These are phyloP conservation scores for Scaptomyza cyrtandrae DNA, from an alignment of 2,888 invertebrate genomes.

Conservation along the genomic window DNA sequence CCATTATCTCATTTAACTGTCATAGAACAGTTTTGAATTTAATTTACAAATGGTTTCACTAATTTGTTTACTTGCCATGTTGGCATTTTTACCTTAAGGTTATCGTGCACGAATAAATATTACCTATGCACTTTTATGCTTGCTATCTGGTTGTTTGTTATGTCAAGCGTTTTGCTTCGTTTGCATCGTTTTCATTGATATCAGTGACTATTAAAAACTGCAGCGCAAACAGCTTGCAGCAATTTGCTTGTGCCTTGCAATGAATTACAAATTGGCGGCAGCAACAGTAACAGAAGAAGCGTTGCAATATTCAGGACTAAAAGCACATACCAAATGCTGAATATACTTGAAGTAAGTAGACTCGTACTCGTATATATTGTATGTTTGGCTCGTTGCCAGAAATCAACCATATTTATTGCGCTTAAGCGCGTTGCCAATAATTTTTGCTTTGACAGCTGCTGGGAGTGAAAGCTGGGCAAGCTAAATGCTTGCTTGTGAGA, in stretches of 20 bases:
- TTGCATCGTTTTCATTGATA: slow-evolving; percentile 24
- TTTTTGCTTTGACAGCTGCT: slow-evolving; percentile 69
- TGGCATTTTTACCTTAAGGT: neutral
- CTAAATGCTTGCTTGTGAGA: too few species aligned
- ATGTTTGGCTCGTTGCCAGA: slow-evolving; percentile 62
- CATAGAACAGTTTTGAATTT: too few species aligned
- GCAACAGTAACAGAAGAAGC: slow-evolving; percentile 8
- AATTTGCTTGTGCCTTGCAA: slow-evolving; percentile 54
- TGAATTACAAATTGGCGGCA: slow-evolving; percentile 64
- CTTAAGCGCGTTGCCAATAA: slow-evolving; percentile 83
- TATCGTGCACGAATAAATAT: neutral
- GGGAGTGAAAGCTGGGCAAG: slow-evolving; percentile 10
- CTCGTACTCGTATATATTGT: neutral
- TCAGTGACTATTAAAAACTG: slow-evolving; percentile 66
- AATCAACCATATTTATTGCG: slow-evolving; percentile 83
- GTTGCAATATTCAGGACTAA: slow-evolving; percentile 8
- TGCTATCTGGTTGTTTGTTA: neutral
- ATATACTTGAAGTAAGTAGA: slow-evolving; percentile 1
- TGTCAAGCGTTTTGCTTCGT: neutral
- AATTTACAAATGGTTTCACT: too few species aligned
- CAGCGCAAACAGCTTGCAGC: slow-evolving; percentile 62
- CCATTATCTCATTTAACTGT: too few species aligned
- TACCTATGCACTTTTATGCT: neutral
- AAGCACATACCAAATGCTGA: slow-evolving; percentile 5
- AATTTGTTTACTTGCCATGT: too few species aligned